Evolutionary conservation across 2,113 vertebrate genomes (phyloP).

Genomic region (Ploceus nigricollis): DNA sequence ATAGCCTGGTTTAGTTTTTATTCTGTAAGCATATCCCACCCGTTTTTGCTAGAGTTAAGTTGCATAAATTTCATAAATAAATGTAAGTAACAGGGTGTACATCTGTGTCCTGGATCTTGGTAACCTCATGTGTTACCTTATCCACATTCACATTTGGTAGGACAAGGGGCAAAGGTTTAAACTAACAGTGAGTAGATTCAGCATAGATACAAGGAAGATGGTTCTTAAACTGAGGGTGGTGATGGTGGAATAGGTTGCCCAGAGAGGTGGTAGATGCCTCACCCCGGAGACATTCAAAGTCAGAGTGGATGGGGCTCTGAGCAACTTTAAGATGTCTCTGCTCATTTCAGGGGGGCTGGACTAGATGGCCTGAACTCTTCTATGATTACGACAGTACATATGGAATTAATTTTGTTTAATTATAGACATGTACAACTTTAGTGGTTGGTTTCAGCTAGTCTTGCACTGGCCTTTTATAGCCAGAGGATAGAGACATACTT

Average conservation of each 20-base stretch:
- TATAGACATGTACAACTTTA: background rate
- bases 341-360: background rate
- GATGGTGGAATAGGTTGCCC: background rate
- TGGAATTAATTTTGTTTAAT: background rate
- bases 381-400: accelerated
- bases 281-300: background rate
- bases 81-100: background rate
- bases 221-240: background rate
- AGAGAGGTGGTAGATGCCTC: background rate
- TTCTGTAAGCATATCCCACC: background rate
- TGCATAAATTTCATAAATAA: background rate
- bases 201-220: background rate
- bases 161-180: background rate
- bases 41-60: background rate
- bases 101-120: background rate
- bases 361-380: background rate
- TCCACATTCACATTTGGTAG: background rate
- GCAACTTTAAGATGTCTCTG: background rate
- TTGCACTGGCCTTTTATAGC: background rate
- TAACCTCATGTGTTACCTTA: background rate
- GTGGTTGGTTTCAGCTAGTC: background rate
- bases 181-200: background rate
- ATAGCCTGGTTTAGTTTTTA: background rate
- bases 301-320: background rate
- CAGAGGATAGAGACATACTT: background rate